Conservation (phyloP, 2,888 invertebrate species). For the Phaedon cochleariae region DNA sequence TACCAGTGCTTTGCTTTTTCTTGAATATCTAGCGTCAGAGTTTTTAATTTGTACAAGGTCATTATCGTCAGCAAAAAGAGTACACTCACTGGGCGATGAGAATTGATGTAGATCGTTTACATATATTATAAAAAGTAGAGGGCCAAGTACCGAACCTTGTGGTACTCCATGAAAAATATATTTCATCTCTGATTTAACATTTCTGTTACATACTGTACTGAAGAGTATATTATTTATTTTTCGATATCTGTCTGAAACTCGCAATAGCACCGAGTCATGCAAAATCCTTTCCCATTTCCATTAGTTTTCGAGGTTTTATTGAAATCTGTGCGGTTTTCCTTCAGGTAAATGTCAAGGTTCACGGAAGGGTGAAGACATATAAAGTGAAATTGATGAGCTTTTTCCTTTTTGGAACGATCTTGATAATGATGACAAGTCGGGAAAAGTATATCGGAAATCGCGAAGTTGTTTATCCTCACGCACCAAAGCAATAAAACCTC, state of each 20-base stretch:
- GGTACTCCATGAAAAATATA: too few species aligned
- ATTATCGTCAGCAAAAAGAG: too few species aligned
- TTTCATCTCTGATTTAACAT: not conserved
- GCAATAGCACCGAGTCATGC: slow-evolving; percentile 18
- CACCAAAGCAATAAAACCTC: not conserved
- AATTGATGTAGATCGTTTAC: too few species aligned
- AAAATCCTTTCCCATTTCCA: slow-evolving; percentile 14
- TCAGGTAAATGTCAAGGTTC: slow-evolving; percentile 16
- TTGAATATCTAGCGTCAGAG: too few species aligned
- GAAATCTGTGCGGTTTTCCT: too few species aligned
- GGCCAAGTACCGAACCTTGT: too few species aligned
- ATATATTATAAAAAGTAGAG: too few species aligned
- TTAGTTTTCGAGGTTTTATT: too few species aligned
- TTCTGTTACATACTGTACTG: not conserved
- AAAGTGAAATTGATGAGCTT: slow-evolving; percentile 18
- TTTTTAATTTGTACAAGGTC: too few species aligned
- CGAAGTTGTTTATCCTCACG: not conserved
- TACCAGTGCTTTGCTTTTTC: too few species aligned
- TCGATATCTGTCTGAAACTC: slow-evolving; percentile 2
- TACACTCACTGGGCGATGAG: too few species aligned
- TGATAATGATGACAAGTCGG: not conserved
- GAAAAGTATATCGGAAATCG: not conserved
- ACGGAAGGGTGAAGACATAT: not conserved
- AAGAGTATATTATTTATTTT: too few species aligned
- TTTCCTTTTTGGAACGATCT: slow-evolving; percentile 10